Percentiles rank a stretch among this genome's conserved stretches.
Conservation (phyloP, 37 sponge, comb jelly and placozoan genomes). For the Haliclona indistincta region DNA sequence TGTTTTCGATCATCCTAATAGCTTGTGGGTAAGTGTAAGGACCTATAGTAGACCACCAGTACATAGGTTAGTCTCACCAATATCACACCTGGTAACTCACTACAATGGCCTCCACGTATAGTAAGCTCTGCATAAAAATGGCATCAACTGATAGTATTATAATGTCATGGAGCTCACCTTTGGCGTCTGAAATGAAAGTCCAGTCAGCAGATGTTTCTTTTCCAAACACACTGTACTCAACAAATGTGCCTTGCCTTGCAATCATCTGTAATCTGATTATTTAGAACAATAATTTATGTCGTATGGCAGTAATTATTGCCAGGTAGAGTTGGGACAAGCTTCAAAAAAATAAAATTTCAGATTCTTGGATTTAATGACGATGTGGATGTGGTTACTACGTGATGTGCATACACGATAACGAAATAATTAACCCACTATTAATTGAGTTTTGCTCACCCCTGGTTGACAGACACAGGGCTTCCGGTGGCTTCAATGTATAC, state of each 20-base stretch:
- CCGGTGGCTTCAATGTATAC: constrained; percentile 78
- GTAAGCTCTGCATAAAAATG: constrained; percentile 42
- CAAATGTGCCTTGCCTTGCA: constrained; percentile 56
- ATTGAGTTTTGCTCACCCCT: constrained; percentile 63
- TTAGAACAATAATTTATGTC: no score
- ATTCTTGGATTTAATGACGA: no score
- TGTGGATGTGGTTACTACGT: no score
- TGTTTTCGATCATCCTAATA: constrained; percentile 69
- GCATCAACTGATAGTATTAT: not conserved
- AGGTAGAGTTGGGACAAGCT: not conserved
- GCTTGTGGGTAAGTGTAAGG: constrained; percentile 68
- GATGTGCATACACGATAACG: no score
- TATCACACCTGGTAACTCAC: not conserved
- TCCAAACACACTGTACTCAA: constrained; percentile 73
- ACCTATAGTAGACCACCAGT: not conserved
- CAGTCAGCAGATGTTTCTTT: constrained; percentile 70
- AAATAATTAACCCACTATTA: no score
- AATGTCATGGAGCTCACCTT: constrained; percentile 30
- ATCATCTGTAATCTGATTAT: constrained; percentile 55
- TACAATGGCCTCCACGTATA: constrained; percentile 62
- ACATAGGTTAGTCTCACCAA: not conserved
- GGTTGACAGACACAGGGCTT: constrained; percentile 58
- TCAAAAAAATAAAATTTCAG: no score
- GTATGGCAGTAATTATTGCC: no score
- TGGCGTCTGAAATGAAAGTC: constrained; percentile 70